Evolutionary conservation across 2,888 invertebrate species (phyloP), one percentile per base, ranked within the genome.

Genomic region (Herminia tarsipennalis): DNA sequence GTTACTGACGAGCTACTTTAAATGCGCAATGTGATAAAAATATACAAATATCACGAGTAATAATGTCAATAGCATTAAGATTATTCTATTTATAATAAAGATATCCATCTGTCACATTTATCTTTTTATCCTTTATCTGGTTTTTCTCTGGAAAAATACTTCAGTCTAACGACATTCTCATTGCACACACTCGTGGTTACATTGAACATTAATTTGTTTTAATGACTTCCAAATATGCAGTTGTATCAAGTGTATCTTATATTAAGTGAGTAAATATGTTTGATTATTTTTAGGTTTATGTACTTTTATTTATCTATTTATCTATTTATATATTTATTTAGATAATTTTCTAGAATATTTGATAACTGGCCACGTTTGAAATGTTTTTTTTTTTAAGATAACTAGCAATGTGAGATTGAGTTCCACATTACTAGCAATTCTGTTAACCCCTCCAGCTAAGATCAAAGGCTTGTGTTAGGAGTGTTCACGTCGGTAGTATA

Each of bases 161-260:
- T 18, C 55, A 72, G 59, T 70, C 38, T 16, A 49, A 56, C 54
- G 40, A 54, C 43, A 25, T 40, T 37, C 45, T 58, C 40, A 50
- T 41, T 51, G 37, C 5, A 35, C 41, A 48, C 6, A 8, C 20
- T 38, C 16, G 27, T 53, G 36, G 53, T 56, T 37, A 41, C 9
- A 33, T 37, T 28, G 30, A 48, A 37, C 37, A 27, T 24, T 29
- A 56, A 39, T 27, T 40, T 35, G 38, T 48, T 24, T 65, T 60
- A 57, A 73, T 74, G 73, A 66, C 46, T 57, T 39, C 51, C 47
- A 52, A 70, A 43, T 14, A 75, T 75, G 73, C 62, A 66, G 57
- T 41, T 55, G 45, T 61, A 62, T 64, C 55, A 46, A 16, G 40
- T 47, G 18, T 47, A 49, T 56, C 48, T 66, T 36, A 49, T 60